phyloP scores from a whole-genome alignment of 2,888 invertebrate species.

The Tanytarsus gracilentus region DNA sequence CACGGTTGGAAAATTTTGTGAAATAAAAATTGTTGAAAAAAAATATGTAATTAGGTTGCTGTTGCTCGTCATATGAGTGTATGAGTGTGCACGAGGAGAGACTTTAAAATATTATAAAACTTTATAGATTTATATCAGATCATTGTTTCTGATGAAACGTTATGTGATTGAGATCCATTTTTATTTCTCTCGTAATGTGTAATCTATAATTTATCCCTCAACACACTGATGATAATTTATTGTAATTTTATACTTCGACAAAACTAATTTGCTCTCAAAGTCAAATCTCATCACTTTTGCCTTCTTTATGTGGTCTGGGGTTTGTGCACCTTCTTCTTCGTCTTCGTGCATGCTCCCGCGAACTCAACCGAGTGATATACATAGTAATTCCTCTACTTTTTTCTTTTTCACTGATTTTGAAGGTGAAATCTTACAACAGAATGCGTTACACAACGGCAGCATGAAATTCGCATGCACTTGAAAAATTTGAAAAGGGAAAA shows the following conservation, averaged over 20 bases:
- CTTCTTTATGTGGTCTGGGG: conserved; percentile 1
- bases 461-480: conserved; percentile 15
- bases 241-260: conserved; percentile 21
- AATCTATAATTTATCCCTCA: conserved; percentile 23
- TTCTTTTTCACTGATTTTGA: conserved; percentile 25
- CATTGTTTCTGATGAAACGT: conserved; percentile 12
- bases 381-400: neutral
- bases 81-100: neutral
- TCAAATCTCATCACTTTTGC: conserved; percentile 1
- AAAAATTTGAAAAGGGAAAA: conserved; percentile 1
- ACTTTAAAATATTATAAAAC: neutral
- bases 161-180: neutral
- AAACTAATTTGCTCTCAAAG: conserved; percentile 13
- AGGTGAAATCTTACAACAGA: conserved; percentile 26
- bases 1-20: conserved; percentile 29
- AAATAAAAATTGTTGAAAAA: conserved; percentile 28
- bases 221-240: conserved; percentile 16
- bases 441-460: conserved; percentile 23
- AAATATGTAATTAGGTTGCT: conserved; percentile 30
- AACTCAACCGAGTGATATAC: neutral
- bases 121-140: conserved; percentile 13
- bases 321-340: too few species aligned
- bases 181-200: neutral
- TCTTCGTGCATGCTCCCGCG: neutral
- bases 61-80: conserved; percentile 10